A percentile compares a stretch with the other conserved stretches of the same genome.
Conservation (phyloP, 2,888 invertebrate genomes). For the Drosophila niveifrons region DNA sequence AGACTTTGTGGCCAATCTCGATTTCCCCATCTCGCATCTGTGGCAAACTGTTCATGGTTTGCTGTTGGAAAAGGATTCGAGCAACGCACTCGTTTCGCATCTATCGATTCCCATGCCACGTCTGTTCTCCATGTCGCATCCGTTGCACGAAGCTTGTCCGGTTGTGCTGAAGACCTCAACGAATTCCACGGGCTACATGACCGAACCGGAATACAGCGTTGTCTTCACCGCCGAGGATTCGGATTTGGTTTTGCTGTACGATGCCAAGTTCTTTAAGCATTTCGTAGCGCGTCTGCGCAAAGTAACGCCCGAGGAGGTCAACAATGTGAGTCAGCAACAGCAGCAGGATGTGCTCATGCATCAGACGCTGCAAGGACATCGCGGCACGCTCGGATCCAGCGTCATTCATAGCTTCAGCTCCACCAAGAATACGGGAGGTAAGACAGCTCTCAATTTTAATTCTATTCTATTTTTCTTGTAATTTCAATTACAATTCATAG, state of each 20-base stretch:
- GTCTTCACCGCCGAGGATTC: conserved; percentile 92
- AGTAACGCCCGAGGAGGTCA: conserved; percentile 90
- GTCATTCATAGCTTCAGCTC: conserved; percentile 72
- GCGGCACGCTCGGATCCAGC: conserved; percentile 29
- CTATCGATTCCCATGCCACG: conserved; percentile 88
- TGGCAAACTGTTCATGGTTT: conserved; percentile 95
- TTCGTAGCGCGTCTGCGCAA: conserved; percentile 93
- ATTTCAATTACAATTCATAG: no score
- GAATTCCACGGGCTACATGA: conserved; percentile 87
- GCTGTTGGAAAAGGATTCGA: conserved; percentile 91
- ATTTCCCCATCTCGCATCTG: conserved; percentile 91
- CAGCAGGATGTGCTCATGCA: conserved; percentile 82
- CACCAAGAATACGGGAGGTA: conserved; percentile 76
- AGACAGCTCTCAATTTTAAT: not conserved
- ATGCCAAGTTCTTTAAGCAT: conserved; percentile 91
- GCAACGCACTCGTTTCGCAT: conserved; percentile 81
- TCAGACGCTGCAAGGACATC: conserved; percentile 60
- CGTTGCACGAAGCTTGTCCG: conserved; percentile 95
- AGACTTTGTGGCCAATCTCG: conserved; percentile 93
- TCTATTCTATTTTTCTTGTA: conserved; percentile 18
- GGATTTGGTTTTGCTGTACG: conserved; percentile 93
- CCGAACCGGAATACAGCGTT: conserved; percentile 88
- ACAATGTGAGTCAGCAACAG: conserved; percentile 87
- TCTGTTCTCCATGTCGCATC: conserved; percentile 94
- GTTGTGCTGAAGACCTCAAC: conserved; percentile 90